These are phyloP conservation scores for Lapara coniferarum DNA, from an alignment of 2,888 invertebrate genomes.

Conservation along the genomic window DNA sequence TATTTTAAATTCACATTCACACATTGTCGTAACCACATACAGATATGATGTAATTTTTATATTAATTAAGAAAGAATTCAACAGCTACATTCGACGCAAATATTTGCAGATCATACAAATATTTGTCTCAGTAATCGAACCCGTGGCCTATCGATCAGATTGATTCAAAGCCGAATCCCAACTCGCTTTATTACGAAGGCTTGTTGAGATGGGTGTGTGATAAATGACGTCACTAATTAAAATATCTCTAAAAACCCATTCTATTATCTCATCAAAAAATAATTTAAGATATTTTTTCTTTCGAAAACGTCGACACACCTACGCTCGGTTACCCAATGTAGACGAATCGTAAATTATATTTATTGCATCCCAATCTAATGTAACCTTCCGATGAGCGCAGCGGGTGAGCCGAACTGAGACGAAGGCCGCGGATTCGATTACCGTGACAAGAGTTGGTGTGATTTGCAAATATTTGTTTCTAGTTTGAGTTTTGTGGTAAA, in stretches of 20 bases:
- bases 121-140: not conserved
- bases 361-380: conserved; percentile 21
- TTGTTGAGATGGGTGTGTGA: not conserved
- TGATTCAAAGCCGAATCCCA: not conserved
- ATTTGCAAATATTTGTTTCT: no score
- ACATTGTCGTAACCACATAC: not conserved
- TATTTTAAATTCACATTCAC: no score
- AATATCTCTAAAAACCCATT: not conserved
- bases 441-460: no score
- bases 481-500: no score
- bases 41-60: no score
- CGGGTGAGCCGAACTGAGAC: no score
- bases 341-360: conserved; percentile 15
- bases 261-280: not conserved
- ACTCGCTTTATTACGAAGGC: no score
- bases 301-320: conserved; percentile 5
- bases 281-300: conserved; percentile 17
- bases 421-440: no score
- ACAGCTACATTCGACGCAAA: no score
- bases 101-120: not conserved
- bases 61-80: no score
- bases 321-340: conserved; percentile 14
- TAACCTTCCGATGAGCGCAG: not conserved
- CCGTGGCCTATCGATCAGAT: not conserved
- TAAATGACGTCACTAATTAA: conserved; percentile 16